Conservation (phyloP, 2,113 vertebrate species). For the Solea senegalensis region DNA sequence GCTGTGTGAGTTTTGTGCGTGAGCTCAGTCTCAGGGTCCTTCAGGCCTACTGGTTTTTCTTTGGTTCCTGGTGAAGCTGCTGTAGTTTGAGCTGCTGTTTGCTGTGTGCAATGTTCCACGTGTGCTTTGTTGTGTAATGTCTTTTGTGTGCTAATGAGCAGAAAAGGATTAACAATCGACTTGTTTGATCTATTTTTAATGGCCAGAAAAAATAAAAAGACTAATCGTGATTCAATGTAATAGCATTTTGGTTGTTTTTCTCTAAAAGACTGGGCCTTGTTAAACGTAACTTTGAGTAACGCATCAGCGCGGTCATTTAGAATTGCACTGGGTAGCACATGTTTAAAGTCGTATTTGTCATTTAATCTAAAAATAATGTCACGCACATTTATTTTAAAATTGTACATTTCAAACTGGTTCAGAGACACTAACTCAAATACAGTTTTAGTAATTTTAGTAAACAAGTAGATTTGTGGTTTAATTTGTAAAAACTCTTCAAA, state of each 20-base stretch:
- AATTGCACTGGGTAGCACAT: background rate
- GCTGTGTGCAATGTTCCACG: conserved; percentile 13
- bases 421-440: background rate
- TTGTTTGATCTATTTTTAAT: conserved; percentile 21
- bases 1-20: conserved; percentile 33
- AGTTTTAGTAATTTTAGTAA: background rate
- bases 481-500: conserved; percentile 14
- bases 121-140: conserved; percentile 17
- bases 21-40: conserved; percentile 15
- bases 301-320: background rate
- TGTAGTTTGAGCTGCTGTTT: conserved; percentile 45
- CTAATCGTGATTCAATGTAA: background rate
- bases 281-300: conserved; percentile 4
- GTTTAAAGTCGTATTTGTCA: conserved; percentile 13
- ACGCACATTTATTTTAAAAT: background rate
- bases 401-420: conserved; percentile 20
- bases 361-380: conserved; percentile 21
- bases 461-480: conserved; percentile 7
- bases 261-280: conserved; percentile 38
- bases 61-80: conserved; percentile 31
- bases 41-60: conserved; percentile 51
- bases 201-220: background rate
- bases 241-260: background rate
- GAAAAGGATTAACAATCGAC: conserved; percentile 21
- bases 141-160: background rate